These are phyloP conservation scores for Phthorimaea operculella DNA, from an alignment of 1,140 invertebrate species.

Conservation along the genomic window DNA sequence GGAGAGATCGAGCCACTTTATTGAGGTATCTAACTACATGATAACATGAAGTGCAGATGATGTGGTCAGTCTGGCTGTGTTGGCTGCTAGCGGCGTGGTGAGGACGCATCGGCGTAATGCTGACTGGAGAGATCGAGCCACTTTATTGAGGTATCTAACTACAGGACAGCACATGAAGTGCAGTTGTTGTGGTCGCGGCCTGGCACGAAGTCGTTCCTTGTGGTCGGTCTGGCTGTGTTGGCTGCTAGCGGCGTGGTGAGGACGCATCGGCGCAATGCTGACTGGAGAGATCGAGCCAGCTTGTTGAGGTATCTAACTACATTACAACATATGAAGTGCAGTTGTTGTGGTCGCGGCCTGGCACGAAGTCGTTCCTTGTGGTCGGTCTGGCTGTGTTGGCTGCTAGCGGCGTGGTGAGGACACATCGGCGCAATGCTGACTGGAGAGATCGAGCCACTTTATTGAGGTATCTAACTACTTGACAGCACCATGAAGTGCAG, in stretches of 20 bases:
- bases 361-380: conserved; percentile 52
- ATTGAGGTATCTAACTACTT: no score
- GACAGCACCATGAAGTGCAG: no score
- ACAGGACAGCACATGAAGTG: conserved; percentile 70
- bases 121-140: conserved; percentile 78
- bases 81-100: conserved; percentile 72
- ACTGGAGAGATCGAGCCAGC: conserved; percentile 82
- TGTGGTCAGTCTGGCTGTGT: conserved; percentile 65
- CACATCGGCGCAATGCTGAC: conserved; percentile 78
- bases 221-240: conserved; percentile 68
- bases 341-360: conserved; percentile 71
- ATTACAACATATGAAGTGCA: conserved; percentile 74
- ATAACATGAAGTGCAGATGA: conserved; percentile 42
- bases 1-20: conserved; percentile 74
- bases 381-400: conserved; percentile 70
- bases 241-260: conserved; percentile 73
- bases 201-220: conserved; percentile 55
- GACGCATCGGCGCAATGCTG: conserved; percentile 78
- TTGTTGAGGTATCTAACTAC: conserved; percentile 81
- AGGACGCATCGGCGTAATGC: conserved; percentile 78
- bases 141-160: no score
- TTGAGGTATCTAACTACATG: background rate
- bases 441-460: conserved; percentile 83
- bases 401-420: conserved; percentile 73
- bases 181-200: conserved; percentile 73